Evolutionary conservation across 1,140 invertebrate species (phyloP).

Genomic region (Penaeus indicus): DNA sequence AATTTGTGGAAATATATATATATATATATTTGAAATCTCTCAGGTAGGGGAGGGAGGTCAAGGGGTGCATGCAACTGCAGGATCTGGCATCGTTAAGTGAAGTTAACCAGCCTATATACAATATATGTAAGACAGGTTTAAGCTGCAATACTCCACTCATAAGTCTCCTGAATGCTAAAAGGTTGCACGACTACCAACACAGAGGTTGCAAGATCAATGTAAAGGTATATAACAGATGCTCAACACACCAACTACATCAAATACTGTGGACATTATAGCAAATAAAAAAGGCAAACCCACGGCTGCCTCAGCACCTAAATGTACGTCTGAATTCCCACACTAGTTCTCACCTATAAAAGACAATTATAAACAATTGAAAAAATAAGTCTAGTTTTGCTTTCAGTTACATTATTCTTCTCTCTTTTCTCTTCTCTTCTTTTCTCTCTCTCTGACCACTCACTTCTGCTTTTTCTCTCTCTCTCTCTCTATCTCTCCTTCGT

Average conservation of each 20-base stretch:
- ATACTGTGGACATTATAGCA: slow-evolving; percentile 57
- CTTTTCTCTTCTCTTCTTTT: too few species aligned
- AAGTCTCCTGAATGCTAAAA: slow-evolving; percentile 37
- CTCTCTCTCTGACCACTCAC: background rate
- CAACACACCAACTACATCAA: slow-evolving; percentile 57
- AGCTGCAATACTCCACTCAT: slow-evolving; percentile 53
- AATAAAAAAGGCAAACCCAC: slow-evolving; percentile 49
- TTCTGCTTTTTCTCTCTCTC: slow-evolving; percentile 17
- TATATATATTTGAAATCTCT: too few species aligned
- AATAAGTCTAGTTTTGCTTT: background rate
- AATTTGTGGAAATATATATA: too few species aligned
- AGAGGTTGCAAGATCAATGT: slow-evolving; percentile 50
- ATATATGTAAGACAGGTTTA: slow-evolving; percentile 21
- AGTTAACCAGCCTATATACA: background rate
- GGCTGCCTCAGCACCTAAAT: slow-evolving; percentile 61
- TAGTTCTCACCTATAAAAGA: background rate
- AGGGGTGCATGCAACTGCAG: background rate
- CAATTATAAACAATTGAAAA: background rate
- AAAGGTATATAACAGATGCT: slow-evolving; percentile 60
- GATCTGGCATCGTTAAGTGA: background rate
- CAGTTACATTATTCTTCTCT: too few species aligned
- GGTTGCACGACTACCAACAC: slow-evolving; percentile 47
- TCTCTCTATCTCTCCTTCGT: slow-evolving; percentile 29
- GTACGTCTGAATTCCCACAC: too few species aligned
- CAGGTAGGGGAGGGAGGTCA: too few species aligned